Conservation (phyloP, 2,888 invertebrate genomes). For the Glyphotaelius pellucidus region DNA sequence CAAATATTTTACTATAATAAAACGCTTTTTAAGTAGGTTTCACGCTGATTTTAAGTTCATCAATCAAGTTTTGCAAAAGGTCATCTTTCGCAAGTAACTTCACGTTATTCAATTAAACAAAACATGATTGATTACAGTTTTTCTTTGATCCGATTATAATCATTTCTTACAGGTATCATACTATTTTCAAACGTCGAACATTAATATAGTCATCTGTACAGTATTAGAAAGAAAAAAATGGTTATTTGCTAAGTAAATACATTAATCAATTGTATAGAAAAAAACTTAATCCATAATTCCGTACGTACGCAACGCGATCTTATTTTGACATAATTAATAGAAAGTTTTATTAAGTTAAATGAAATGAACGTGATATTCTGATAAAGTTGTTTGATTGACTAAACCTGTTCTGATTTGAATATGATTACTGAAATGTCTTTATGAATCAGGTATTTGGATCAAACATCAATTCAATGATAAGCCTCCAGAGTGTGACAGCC, state of each 20-base stretch:
- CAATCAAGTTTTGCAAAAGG: not conserved
- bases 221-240: not conserved
- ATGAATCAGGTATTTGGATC: constrained; percentile 17
- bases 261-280: not conserved
- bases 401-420: constrained; percentile 31
- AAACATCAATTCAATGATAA: not conserved
- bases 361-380: not conserved
- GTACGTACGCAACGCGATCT: not conserved
- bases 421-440: not conserved
- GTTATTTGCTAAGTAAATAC: not conserved
- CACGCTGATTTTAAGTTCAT: not conserved
- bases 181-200: not conserved
- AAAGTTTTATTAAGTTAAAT: not conserved
- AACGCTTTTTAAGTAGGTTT: not conserved
- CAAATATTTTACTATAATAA: not conserved
- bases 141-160: not conserved
- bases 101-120: not conserved
- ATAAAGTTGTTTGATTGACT: not conserved
- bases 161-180: not conserved
- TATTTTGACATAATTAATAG: not conserved
- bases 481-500: not conserved
- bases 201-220: not conserved
- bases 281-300: not conserved
- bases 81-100: not conserved
- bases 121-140: not conserved